Evolutionary conservation across 2,113 vertebrate species (phyloP).

Genomic region (Hassar affinis): DNA sequence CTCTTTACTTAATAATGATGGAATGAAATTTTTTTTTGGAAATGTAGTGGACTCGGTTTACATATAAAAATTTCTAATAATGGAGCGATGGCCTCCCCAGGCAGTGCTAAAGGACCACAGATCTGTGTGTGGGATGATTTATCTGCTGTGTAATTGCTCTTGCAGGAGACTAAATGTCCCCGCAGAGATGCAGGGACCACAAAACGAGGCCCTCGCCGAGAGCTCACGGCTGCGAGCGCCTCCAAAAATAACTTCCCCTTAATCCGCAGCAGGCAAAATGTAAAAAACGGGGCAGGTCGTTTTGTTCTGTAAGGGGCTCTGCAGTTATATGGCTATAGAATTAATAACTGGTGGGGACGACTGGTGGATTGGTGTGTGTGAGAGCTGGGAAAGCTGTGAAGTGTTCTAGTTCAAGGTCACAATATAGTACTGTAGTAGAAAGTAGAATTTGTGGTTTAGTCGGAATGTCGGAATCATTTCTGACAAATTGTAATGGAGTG

Average conservation of each 20-base stretch:
- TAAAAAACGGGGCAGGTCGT: constrained; percentile 35
- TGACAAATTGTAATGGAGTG: neutral
- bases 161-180: constrained; percentile 40
- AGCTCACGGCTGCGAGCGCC: neutral
- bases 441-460: constrained; percentile 5
- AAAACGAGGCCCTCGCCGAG: neutral
- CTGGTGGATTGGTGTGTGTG: neutral
- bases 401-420: neutral
- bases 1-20: too few species aligned
- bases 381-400: neutral
- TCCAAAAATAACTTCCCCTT: constrained; percentile 57
- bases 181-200: constrained; percentile 15
- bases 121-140: constrained; percentile 37
- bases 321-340: neutral
- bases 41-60: neutral
- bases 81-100: constrained; percentile 36
- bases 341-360: neutral
- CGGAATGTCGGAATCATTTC: constrained; percentile 24
- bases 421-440: neutral
- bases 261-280: constrained; percentile 37
- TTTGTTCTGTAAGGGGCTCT: constrained; percentile 9
- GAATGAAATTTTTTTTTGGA: too few species aligned
- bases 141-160: constrained; percentile 41
- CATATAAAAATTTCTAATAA: constrained; percentile 37
- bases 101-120: constrained; percentile 33